These are phyloP conservation scores for Myotis myotis DNA, from an alignment of 2,797 vertebrate species.

Conservation along the genomic window DNA sequence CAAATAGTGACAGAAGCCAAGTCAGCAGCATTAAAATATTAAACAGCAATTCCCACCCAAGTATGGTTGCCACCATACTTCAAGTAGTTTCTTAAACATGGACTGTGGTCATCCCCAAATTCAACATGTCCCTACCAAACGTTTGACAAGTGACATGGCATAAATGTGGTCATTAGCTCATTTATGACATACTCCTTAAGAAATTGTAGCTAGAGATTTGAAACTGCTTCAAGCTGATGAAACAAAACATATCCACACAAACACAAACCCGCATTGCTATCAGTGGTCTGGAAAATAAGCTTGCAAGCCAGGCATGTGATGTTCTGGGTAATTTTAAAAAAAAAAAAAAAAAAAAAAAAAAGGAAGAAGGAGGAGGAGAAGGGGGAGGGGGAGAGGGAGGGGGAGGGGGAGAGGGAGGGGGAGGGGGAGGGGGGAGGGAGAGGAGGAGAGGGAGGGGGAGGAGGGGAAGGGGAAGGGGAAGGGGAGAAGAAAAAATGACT, in stretches of 20 bases:
- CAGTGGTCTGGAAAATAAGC: constrained; percentile 89
- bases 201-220: constrained; percentile 62
- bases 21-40: no score
- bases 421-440: not conserved
- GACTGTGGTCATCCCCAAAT: not conserved
- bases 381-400: no score
- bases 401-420: fast-evolving
- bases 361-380: no score
- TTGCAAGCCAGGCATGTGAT: constrained; percentile 81
- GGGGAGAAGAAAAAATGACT: not conserved
- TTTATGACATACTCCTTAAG: constrained; percentile 55
- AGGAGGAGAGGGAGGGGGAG: not conserved
- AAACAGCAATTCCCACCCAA: no score
- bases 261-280: constrained; percentile 78
- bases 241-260: constrained; percentile 18
- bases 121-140: not conserved
- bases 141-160: constrained; percentile 48
- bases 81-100: not conserved
- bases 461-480: no score
- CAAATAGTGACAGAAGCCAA: no score
- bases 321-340: constrained; percentile 80
- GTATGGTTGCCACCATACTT: no score
- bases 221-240: constrained; percentile 63
- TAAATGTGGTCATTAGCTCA: constrained; percentile 50
- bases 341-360: no score